Base-by-base conservation (phyloP, 2,888 invertebrate genomes). In the Mesorhabditis sp. region DNA sequence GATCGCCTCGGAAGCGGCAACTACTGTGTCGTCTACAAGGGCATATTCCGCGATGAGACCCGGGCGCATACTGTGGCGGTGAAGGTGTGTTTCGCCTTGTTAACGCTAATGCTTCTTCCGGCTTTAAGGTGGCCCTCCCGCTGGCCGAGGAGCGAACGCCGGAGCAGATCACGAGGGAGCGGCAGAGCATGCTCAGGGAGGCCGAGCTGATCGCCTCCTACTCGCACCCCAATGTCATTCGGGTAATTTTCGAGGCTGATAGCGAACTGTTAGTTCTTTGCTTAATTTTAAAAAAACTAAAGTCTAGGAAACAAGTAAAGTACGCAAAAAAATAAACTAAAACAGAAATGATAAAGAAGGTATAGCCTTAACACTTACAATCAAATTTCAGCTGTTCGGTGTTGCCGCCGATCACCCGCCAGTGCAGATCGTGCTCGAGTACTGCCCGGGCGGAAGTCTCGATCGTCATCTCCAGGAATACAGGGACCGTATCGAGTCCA, bases 391-490 rank as follows among this genome's bases (percentile, higher is more conserved):
- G 85, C 90, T 97, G 61, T 95, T 95, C 80, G 97, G 97, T 44
- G 95, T 97, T 81, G 96, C 95, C 82, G 95, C 95, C 75, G 95
- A 95, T 87, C 93, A 95, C 85, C 95, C 95, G 83, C 97, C 97
- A 6, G 66, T 97, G 71, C 95, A 96, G 95, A 95, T 97, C 83
- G 95, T 97, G 45, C 96, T 97, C 96, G 97, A 97, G 88, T 90
- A 94, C 74, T 95, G 95, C 65, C 75, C 77, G 0, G 81, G 81
- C 2, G 79, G 80, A 5, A 71, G 71, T 4, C 67, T 82, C 7
- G 69, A 73, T 4, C 41, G 62, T 4, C 79, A 80, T 70, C 72
- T 82, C 4, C 58, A 13, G 2, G 71, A 71, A 6, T 13, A 68
- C 4, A 68, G 70, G 4, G 65, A 66, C 1, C n/a, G 42, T 6